Evolutionary conservation across 2,797 vertebrate species (phyloP), one percentile per base, ranked within the genome.

Genomic region (Sebastes itinus): DNA sequence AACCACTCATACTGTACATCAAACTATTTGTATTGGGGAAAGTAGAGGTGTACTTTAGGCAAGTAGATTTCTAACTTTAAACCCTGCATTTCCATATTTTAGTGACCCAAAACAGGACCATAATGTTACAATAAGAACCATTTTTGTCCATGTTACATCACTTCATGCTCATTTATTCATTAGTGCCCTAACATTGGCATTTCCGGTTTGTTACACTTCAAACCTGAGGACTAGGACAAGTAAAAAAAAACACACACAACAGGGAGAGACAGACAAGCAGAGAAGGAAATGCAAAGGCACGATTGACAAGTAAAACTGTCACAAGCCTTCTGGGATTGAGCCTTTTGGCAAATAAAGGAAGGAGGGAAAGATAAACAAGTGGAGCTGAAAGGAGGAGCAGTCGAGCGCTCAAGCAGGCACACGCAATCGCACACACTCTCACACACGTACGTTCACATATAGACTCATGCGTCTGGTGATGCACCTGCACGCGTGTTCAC

Each of bases 301-400:
- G 20, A 73, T 71, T 91, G 87, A 89, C 85, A 73, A 85, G 84
- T 85, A 32, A 81, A 87, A 88, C 82, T 83, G 82, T 82, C 86
- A 90, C 62, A 68, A 72, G 83, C 79, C 87, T 81, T 77, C 61
- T 88, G 88, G 77, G 88, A 87, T 62, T 72, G 63, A 88, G 77
- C 42, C 82, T 81, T 87, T 86, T 75, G 83, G 80, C 74, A 87
- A 92, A 92, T 82, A 88, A 84, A 87, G 78, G 78, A 74, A 75
- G 63, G 63, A 52, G 82, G 25, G 49, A 67, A 59, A 77, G 84
- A 81, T 69, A 86, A 86, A 89, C 81, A 85, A 87, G 85, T 81
- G 11, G 22, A 77, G 72, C 86, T 78, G 81, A 87, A 82, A 58
- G 42, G 61, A 82, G 80, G 5, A 72, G 80, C 72, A 85, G 78